Evolutionary conservation across 2,888 invertebrate species (phyloP), one percentile per base, ranked within the genome.

Genomic region (Brachyopa scutellaris): DNA sequence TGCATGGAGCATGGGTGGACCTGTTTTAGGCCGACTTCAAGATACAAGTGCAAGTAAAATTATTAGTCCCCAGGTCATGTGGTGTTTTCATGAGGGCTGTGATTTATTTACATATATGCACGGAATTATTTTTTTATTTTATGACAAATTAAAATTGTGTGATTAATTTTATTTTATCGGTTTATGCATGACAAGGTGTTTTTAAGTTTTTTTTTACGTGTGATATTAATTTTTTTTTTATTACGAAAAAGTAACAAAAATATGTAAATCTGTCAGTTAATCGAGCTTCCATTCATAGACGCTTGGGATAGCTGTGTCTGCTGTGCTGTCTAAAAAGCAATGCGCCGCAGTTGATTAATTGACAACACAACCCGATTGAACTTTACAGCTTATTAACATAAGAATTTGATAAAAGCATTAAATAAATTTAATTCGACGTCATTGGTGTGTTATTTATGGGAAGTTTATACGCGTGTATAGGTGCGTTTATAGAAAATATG

Each of bases 311-410:
- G n/a, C n/a, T n/a, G n/a, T n/a, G n/a, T n/a, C n/a, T n/a, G n/a
- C n/a, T n/a, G n/a, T n/a, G n/a, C n/a, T n/a, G n/a, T n/a, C n/a
- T n/a, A n/a, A n/a, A n/a, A n/a, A n/a, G n/a, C n/a, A n/a, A n/a
- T n/a, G n/a, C n/a, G n/a, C n/a, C n/a, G n/a, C 26, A 26, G 21
- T 17, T 45, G 33, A 67, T 45, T 36, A 67, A 67, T 55, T 67
- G 23, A 17, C 45, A 67, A 15, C 67, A 19, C 21, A 45, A 9
- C 15, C 17, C 11, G 45, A 26, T 11, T 67, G 55, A 67, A 40
- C 38, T 19, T 51, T 66, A 66, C 66, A 53, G 0, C 42, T 15
- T 9, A 67, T 67, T 57, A 15, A 31, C 67, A 57, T 67, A 67
- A 11, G 17, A 67, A 42, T 45, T 42, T 13, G 21, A 17, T 53